Percentiles rank a stretch among this genome's conserved stretches.
phyloP scores from a whole-genome alignment of 2,113 vertebrate species.

The Lasiurus borealis region DNA sequence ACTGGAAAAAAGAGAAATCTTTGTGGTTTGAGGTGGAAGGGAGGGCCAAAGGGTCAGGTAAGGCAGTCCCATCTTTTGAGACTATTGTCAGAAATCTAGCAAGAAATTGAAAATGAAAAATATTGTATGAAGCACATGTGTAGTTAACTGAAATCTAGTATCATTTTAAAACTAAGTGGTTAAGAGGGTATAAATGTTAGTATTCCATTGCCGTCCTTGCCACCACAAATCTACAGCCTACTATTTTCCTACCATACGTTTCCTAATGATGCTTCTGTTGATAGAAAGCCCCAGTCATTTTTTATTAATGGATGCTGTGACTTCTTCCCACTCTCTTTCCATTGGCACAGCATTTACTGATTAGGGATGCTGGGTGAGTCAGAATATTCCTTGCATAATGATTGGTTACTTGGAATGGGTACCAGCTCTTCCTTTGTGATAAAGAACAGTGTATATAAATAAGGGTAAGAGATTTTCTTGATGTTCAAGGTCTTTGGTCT shows the following conservation, averaged over 20 bases:
- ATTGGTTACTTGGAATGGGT: slow-evolving; percentile 85
- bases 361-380: slow-evolving; percentile 84
- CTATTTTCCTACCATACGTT: slow-evolving; percentile 83
- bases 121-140: not conserved
- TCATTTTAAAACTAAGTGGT: slow-evolving; percentile 71
- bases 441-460: slow-evolving; percentile 85
- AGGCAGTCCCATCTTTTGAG: not conserved
- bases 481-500: slow-evolving; percentile 85
- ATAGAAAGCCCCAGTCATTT: slow-evolving; percentile 85
- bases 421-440: slow-evolving; percentile 83
- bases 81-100: not conserved
- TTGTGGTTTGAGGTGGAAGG: slow-evolving; percentile 4
- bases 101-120: slow-evolving; percentile 28
- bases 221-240: slow-evolving; percentile 81
- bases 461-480: slow-evolving; percentile 84
- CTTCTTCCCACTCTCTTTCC: slow-evolving; percentile 80
- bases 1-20: not conserved
- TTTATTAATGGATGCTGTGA: slow-evolving; percentile 85
- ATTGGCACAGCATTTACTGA: slow-evolving; percentile 81
- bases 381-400: slow-evolving; percentile 86
- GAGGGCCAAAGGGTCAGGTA: not conserved
- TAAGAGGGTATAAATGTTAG: slow-evolving; percentile 79
- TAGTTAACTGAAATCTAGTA: slow-evolving; percentile 62
- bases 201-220: slow-evolving; percentile 79
- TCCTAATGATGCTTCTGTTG: slow-evolving; percentile 85